Evolutionary conservation across 2,888 invertebrate genomes (phyloP).

Genomic region (Platynereis dumerilii): DNA sequence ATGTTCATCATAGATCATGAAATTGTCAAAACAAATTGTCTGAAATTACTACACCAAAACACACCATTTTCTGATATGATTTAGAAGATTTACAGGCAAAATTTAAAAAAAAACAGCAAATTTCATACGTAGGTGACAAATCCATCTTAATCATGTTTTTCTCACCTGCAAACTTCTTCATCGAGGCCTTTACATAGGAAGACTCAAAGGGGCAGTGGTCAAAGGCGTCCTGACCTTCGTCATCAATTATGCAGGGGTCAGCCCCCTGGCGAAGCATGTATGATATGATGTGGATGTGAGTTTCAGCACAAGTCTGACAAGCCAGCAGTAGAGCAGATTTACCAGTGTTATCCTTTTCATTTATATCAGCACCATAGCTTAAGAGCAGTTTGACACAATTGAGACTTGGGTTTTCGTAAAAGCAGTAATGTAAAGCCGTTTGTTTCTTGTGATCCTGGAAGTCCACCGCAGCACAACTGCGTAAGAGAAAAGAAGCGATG

Average conservation of each 20-base stretch:
- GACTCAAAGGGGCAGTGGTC: slow-evolving; percentile 39
- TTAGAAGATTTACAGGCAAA: no score
- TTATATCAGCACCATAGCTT: slow-evolving; percentile 33
- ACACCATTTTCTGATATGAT: no score
- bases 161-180: slow-evolving; percentile 36
- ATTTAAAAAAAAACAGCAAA: no score
- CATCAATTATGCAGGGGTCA: slow-evolving; percentile 39
- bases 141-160: no score
- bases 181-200: slow-evolving; percentile 38
- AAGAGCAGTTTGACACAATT: slow-evolving; percentile 36
- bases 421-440: slow-evolving; percentile 40
- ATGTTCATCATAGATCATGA: no score
- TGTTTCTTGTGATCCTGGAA: slow-evolving; percentile 27
- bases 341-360: slow-evolving; percentile 30
- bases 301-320: slow-evolving; percentile 32
- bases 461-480: slow-evolving; percentile 26
- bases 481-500: slow-evolving; percentile 30
- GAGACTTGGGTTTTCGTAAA: slow-evolving; percentile 36
- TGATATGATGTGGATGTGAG: slow-evolving; percentile 36
- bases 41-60: no score
- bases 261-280: slow-evolving; percentile 40
- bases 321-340: slow-evolving; percentile 40
- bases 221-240: slow-evolving; percentile 39
- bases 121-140: no score
- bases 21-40: no score